Evolutionary conservation across 1,140 invertebrate species (phyloP).

Genomic region (Macrocentrus cingulum): DNA sequence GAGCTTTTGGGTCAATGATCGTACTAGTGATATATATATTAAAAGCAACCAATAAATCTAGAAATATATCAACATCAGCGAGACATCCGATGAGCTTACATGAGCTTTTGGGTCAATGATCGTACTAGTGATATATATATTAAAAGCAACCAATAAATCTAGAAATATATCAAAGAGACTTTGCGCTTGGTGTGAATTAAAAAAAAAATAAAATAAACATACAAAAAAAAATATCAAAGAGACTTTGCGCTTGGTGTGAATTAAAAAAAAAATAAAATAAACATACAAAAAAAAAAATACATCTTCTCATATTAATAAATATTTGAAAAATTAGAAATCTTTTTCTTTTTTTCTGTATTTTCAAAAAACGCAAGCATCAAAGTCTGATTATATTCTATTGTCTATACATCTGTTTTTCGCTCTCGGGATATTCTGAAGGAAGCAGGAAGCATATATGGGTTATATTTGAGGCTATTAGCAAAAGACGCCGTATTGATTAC

Average conservation of each 20-base stretch:
- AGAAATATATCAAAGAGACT: constrained; percentile 41
- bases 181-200: constrained; percentile 38
- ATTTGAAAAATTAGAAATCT: neutral
- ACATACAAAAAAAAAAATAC: constrained; percentile 33
- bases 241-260: constrained; percentile 40
- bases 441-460: constrained; percentile 32
- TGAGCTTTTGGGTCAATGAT: constrained; percentile 27
- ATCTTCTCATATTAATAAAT: neutral
- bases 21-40: constrained; percentile 41
- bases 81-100: constrained; percentile 10
- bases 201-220: neutral
- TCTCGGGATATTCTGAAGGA: constrained; percentile 31
- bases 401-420: constrained; percentile 17
- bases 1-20: too few relatives aligned
- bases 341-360: too few relatives aligned
- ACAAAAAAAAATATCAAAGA: constrained; percentile 40
- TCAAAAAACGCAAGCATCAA: constrained; percentile 19
- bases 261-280: neutral
- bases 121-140: constrained; percentile 41
- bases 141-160: constrained; percentile 53
- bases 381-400: constrained; percentile 11
- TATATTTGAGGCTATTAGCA: constrained; percentile 32
- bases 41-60: constrained; percentile 54
- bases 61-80: constrained; percentile 33
- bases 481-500: constrained; percentile 26